These are phyloP conservation scores for Calliphora vomitoria DNA, from an alignment of 2,888 invertebrate genomes.

Conservation along the genomic window DNA sequence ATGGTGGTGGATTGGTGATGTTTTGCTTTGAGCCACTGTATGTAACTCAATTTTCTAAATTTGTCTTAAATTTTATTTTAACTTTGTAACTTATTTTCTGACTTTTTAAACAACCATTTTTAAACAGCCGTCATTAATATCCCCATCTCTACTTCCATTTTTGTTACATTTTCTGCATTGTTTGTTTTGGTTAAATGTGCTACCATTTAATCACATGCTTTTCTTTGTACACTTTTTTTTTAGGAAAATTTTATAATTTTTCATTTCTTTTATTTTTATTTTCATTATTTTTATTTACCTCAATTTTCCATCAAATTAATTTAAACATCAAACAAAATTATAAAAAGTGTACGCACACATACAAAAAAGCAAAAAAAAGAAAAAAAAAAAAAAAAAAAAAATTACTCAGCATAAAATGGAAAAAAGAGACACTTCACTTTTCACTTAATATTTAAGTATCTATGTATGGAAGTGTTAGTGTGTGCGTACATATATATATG, in stretches of 20 bases:
- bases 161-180: neutral
- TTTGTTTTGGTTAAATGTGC: neutral
- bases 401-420: neutral
- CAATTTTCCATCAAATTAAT: slow-evolving; percentile 46
- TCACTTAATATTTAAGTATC: slow-evolving; percentile 15
- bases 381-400: neutral
- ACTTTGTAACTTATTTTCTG: no score
- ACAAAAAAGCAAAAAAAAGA: no score
- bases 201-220: neutral
- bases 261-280: neutral
- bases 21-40: no score
- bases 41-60: no score
- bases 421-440: neutral
- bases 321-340: slow-evolving; percentile 31
- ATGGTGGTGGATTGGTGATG: no score
- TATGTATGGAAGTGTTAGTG: neutral
- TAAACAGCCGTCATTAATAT: no score
- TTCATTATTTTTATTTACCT: slow-evolving; percentile 35
- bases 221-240: neutral
- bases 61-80: no score
- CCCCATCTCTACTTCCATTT: no score
- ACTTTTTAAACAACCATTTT: no score
- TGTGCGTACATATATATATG: neutral
- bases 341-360: neutral
- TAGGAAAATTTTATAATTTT: neutral